Conservation (phyloP, 2,888 invertebrate genomes). For the Nephrotoma appendiculata region DNA sequence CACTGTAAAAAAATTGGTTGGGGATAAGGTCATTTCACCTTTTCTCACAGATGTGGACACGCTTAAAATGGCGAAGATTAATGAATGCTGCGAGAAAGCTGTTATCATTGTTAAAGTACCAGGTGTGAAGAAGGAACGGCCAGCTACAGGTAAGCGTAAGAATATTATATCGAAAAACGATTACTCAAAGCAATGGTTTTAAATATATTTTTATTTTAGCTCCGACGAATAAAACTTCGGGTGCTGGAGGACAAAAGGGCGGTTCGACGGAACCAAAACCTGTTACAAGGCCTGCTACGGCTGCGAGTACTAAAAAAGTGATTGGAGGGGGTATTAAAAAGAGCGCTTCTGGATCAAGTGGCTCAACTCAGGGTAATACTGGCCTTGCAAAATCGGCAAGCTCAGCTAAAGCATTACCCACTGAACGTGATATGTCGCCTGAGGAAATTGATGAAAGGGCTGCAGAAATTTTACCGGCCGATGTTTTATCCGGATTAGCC, state of each 20-base stretch:
- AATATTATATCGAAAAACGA: background rate
- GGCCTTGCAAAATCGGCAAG: constrained; percentile 23
- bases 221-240: constrained; percentile 15
- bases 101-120: constrained; percentile 63
- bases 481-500: constrained; percentile 48
- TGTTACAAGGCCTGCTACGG: constrained; percentile 25
- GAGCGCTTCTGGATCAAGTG: constrained; percentile 10
- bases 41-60: constrained; percentile 80
- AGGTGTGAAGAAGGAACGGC: constrained; percentile 40
- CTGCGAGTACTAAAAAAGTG: constrained; percentile 18
- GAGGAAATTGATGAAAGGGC: constrained; percentile 69
- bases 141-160: constrained; percentile 18
- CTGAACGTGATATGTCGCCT: constrained; percentile 51
- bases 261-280: constrained; percentile 24
- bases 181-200: background rate
- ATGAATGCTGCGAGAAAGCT: constrained; percentile 87
- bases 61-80: constrained; percentile 84
- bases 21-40: constrained; percentile 77
- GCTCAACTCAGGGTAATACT: constrained; percentile 11
- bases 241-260: constrained; percentile 20
- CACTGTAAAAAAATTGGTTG: constrained; percentile 82
- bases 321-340: constrained; percentile 15
- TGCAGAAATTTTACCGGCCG: constrained; percentile 45
- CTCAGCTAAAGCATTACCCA: constrained; percentile 26
- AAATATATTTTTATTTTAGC: constrained; percentile 13